phyloP scores from a whole-genome alignment of 2,888 invertebrate species.

The Ganaspis brasiliensis region DNA sequence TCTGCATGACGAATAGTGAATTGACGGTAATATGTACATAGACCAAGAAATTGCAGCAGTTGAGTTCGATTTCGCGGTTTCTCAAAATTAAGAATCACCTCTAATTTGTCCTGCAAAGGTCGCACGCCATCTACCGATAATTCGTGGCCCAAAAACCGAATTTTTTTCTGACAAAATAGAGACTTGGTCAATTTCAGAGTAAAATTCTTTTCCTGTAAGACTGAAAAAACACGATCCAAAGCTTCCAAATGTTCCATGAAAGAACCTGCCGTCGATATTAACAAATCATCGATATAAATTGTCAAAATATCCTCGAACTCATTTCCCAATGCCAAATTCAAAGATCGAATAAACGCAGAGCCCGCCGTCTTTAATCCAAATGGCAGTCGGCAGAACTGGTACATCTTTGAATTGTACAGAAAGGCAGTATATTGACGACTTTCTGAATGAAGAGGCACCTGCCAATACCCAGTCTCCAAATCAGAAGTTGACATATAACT shows the following conservation, averaged over 20 bases:
- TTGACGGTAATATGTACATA: constrained; percentile 59
- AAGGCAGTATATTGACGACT: constrained; percentile 56
- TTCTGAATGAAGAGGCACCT: constrained; percentile 49
- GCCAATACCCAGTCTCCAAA: constrained; percentile 60
- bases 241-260: constrained; percentile 32
- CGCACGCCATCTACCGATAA: constrained; percentile 45
- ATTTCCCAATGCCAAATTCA: constrained; percentile 64
- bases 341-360: constrained; percentile 62
- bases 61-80: constrained; percentile 64
- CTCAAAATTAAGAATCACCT: constrained; percentile 65
- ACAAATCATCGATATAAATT: constrained; percentile 51
- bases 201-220: constrained; percentile 50
- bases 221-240: not conserved
- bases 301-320: constrained; percentile 52
- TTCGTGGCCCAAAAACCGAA: constrained; percentile 60
- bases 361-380: constrained; percentile 69
- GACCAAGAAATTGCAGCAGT: constrained; percentile 60
- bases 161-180: constrained; percentile 51
- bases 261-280: constrained; percentile 7
- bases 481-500: constrained; percentile 60
- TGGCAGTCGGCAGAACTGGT: constrained; percentile 63
- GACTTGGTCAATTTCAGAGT: constrained; percentile 63
- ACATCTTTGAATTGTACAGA: constrained; percentile 50
- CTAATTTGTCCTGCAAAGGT: constrained; percentile 53
- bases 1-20: constrained; percentile 32